Percentiles rank a stretch among this genome's conserved stretches.
These are phyloP conservation scores for Pachymerium ferrugineum DNA, from an alignment of 2,888 invertebrate species.

Conservation along the genomic window DNA sequence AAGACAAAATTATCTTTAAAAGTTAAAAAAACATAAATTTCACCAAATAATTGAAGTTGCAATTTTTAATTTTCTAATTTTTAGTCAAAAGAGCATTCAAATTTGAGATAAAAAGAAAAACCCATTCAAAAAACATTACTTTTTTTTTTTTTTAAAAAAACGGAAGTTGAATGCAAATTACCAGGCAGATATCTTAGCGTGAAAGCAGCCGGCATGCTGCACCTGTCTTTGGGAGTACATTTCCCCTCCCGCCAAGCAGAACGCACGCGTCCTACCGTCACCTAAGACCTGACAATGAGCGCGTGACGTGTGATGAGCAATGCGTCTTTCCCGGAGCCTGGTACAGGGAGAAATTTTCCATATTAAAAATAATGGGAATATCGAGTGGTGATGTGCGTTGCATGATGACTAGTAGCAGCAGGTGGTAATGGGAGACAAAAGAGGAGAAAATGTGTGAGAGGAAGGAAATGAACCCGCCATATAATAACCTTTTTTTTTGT, in stretches of 20 bases:
- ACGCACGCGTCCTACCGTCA: not conserved
- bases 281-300: not conserved
- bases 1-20: too few species aligned
- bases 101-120: too few species aligned
- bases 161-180: too few species aligned
- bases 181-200: too few species aligned
- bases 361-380: not conserved
- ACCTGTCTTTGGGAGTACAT: not conserved
- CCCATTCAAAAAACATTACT: too few species aligned
- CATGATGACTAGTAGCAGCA: not conserved
- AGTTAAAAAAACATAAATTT: too few species aligned
- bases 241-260: not conserved
- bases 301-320: too few species aligned
- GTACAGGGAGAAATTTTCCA: not conserved
- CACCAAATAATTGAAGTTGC: too few species aligned
- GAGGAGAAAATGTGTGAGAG: not conserved
- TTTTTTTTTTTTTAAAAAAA: too few species aligned
- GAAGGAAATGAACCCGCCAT: not conserved
- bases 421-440: not conserved
- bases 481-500: not conserved
- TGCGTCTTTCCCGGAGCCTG: not conserved
- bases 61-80: too few species aligned
- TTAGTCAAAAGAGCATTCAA: too few species aligned
- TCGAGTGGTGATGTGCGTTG: not conserved
- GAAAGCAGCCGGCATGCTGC: too few species aligned